Base-by-base conservation (phyloP, 2,888 invertebrate genomes). In the Taphrorychus bicolor region DNA sequence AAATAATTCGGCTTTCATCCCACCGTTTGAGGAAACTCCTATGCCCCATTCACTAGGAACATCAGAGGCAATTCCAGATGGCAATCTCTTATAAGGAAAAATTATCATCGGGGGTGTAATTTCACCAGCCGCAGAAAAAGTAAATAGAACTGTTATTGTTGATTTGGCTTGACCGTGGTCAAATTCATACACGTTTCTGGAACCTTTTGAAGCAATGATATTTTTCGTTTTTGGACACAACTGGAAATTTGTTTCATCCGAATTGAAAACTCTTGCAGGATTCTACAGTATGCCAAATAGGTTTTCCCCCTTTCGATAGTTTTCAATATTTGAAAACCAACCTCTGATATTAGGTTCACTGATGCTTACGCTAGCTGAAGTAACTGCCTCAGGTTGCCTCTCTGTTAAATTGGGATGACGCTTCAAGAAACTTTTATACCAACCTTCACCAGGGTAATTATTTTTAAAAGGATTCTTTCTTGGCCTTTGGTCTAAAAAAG, bases 291-390 rank as follows among this genome's bases (percentile, higher is more conserved):
- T n/a, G 3, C 22, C 53, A 23, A 14, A 22, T 5, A 14, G 14
- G n/a, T 23, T 18, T 53, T 53, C 23, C 9, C 22, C 23, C 21
- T 11, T 41, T 40, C 3, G 17, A 53, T 40, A 59, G 51, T 24
- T 51, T 52, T 49, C 60, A 75, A 76, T 68, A 17, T 22, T 19
- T 5, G 7, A n/a, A 68, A 68, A 68, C 56, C 68, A 63, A 9
- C 41, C 56, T 24, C 49, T 24, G 52, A 76, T 74, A 53, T 76
- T 73, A 5, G 9, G 45, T 71, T 77, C 76, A 51, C 73, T 72
- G 5, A 76, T 70, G 24, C 53, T 61, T n/a, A 74, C 71, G 58
- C 72, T 73, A 3, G 76, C 73, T 24, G 70, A 57, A 45, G 75
- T 71, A 3, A 76, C 74, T 48, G 66, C 73, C 32, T 51, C 59